A percentile compares a stretch with the other conserved stretches of the same genome.
phyloP scores from a whole-genome alignment of 2,888 invertebrate species.

The Ectropis crepuscularia region DNA sequence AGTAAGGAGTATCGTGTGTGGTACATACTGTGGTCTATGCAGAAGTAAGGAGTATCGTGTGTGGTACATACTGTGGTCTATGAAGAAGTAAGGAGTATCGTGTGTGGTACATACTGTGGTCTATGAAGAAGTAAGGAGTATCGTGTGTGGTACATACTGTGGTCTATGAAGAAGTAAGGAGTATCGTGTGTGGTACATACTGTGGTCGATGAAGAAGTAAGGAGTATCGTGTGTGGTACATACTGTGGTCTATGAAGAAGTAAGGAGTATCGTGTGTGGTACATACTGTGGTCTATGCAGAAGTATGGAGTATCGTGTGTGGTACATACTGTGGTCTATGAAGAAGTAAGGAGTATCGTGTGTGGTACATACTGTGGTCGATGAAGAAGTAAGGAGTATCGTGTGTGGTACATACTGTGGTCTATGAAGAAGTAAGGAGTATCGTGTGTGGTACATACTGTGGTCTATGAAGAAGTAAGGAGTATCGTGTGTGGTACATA shows the following conservation, averaged over 20 bases:
- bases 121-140: constrained; percentile 93
- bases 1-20: constrained; percentile 60
- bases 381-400: constrained; percentile 91
- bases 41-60: constrained; percentile 85
- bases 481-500: constrained; percentile 73
- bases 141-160: constrained; percentile 87
- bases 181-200: constrained; percentile 81
- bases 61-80: constrained; percentile 95
- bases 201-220: constrained; percentile 98
- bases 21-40: constrained; percentile 97
- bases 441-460: constrained; percentile 85
- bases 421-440: constrained; percentile 94
- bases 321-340: constrained; percentile 96
- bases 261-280: not conserved
- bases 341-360: constrained; percentile 87
- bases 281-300: constrained; percentile 99
- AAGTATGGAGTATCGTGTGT: constrained; percentile 75
- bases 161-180: constrained; percentile 96
- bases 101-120: constrained; percentile 91
- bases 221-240: constrained; percentile 58
- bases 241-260: constrained; percentile 99
- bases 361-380: constrained; percentile 93
- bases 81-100: constrained; percentile 89
- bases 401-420: constrained; percentile 90
- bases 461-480: constrained; percentile 97